These are phyloP conservation scores for Serrognathus titanus DNA, from an alignment of 2,888 invertebrate genomes.

Conservation along the genomic window DNA sequence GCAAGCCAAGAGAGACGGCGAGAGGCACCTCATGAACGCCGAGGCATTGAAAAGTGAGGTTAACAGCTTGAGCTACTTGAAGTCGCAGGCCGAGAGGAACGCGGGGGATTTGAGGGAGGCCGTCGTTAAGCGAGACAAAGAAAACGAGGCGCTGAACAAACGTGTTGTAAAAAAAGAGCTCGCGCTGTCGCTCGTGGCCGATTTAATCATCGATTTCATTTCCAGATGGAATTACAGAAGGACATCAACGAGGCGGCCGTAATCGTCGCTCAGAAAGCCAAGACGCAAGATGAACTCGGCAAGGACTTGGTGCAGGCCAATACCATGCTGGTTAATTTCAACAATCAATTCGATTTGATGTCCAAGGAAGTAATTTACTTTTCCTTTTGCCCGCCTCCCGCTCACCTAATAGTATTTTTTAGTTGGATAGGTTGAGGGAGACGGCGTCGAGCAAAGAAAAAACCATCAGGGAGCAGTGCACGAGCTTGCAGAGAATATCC, in stretches of 20 bases:
- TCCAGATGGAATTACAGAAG: slow-evolving; percentile 38
- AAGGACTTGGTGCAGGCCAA: slow-evolving; percentile 46
- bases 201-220: slow-evolving; percentile 3
- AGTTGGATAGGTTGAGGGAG: slow-evolving; percentile 31
- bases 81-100: slow-evolving; percentile 16
- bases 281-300: slow-evolving; percentile 42
- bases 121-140: slow-evolving; percentile 25
- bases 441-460: slow-evolving; percentile 31
- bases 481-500: slow-evolving; percentile 29
- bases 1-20: slow-evolving; percentile 36
- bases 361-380: slow-evolving; percentile 33
- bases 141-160: slow-evolving; percentile 29
- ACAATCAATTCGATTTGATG: slow-evolving; percentile 41
- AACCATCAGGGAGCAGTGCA: slow-evolving; percentile 32
- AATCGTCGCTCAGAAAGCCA: slow-evolving; percentile 42
- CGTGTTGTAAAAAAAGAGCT: slow-evolving; percentile 36
- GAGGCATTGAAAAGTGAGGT: slow-evolving; percentile 37
- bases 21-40: slow-evolving; percentile 30
- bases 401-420: slow-evolving; percentile 5
- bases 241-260: slow-evolving; percentile 43
- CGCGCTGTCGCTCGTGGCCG: background rate
- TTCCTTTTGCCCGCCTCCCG: background rate
- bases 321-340: slow-evolving; percentile 45
- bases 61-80: slow-evolving; percentile 25
- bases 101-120: slow-evolving; percentile 19